Evolutionary conservation across 2,888 invertebrate species (phyloP), one percentile per base, ranked within the genome.

Genomic region (Phasia obesa): DNA sequence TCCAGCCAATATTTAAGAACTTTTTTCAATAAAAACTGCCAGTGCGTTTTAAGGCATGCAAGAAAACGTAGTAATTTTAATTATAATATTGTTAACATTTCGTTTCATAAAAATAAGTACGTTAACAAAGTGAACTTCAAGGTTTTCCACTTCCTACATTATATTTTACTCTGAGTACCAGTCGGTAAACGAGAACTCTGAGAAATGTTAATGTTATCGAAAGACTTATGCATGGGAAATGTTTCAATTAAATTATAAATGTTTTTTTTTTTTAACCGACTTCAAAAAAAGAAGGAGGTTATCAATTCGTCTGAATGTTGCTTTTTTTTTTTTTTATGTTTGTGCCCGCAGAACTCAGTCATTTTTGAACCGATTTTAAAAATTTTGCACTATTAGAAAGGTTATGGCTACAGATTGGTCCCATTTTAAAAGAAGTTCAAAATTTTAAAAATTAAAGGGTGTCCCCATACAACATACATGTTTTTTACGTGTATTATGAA

Each of bases 71-170:
- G 71, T 73, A 73, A 59, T 79, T 73, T 67, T 73, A 67, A 65
- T 78, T 57, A 73, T 53, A 69, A 78, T 78, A 74, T 70, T 70
- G 67, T 70, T 62, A 82, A 70, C 74, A 82, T 70, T 82, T 74
- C 42, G 55, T 70, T 62, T 44, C 71, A 21, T 64, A 59, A 65
- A 51, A 65, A 51, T 60, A 42, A 44, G 42, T 65, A 35, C 53
- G 42, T 65, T 62, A 44, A 42, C 35, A 44, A 76, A 71, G 15
- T 42, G 15, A 77, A 78, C 74, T 64, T 82, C 82, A 82, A 82
- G 82, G 82, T 64, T 70, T 82, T 78, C 82, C 23, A 69, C 82
- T 82, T 74, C 82, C 82, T 74, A 82, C 82, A 64, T 21, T n/a
- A 57, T 17, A n/a, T 67, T 60, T 62, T 1, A 13, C 44, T 38